Base-by-base conservation (phyloP, 2,797 vertebrate genomes). In the Caiman crocodilus region DNA sequence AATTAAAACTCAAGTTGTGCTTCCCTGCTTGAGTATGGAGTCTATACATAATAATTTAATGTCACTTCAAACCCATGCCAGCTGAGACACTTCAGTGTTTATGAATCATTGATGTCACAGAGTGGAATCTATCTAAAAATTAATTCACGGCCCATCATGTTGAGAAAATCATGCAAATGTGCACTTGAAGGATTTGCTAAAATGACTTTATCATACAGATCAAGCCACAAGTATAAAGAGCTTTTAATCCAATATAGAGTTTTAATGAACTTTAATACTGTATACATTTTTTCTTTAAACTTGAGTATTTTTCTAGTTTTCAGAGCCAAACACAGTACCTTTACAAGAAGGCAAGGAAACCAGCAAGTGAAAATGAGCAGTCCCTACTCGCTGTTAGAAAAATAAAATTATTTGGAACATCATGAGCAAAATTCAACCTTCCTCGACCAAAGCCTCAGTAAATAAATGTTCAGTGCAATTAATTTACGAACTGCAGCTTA, bases 1-100 rank as follows among this genome's bases (percentile, higher is more conserved):
- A 60, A 95, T 90, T 81, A 93, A 88, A 42, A 50, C 59, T 9
- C 57, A 80, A 90, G 87, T 74, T 61, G 60, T 93, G 21, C 16
- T 82, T 84, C 77, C 76, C 80, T 79, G 67, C 82, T 90, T 79
- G 75, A 89, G 87, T 56, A 86, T 4, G 74, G 58, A 42, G 89
- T 90, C 73, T 64, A 85, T 61, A 82, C 3, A 4, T 67, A 26
- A 60, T 28, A 14, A 85, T 90, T 82, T 77, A 25, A 71, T 42
- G 35, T 7, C 69, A 23, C 20, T 71, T 32, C 1, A 4, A 78
- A 59, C 30, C 90, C 57, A 23, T 30, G 56, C n/a, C 78, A 5
- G 59, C 18, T 78, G 57, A 21, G 5, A 1, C 63, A 64, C 26
- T 11, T 50, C 30, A 71, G 63, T 42, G 84, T 84, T 69, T 50